phyloP scores from a whole-genome alignment of 1,140 invertebrate genomes.

The Bradynema listronoti region DNA sequence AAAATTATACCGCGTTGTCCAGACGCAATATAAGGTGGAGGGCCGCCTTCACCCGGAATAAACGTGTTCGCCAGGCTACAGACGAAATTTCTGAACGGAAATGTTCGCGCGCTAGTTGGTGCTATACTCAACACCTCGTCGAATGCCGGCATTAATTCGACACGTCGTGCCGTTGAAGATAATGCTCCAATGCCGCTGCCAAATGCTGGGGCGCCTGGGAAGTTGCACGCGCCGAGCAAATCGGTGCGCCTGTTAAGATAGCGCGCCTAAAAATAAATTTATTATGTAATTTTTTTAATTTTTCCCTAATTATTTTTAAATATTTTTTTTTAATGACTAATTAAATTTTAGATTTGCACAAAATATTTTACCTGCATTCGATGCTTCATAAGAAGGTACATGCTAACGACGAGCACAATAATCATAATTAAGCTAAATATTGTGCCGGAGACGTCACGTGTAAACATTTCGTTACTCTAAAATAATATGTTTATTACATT shows the following conservation, averaged over 20 bases:
- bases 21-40: constrained; percentile 46
- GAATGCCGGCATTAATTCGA: constrained; percentile 28
- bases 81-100: constrained; percentile 2
- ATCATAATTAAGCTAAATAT: constrained; percentile 57
- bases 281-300: no score
- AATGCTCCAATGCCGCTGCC: constrained; percentile 12
- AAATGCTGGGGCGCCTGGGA: constrained; percentile 15
- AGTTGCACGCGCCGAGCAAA: constrained; percentile 41
- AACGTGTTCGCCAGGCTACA: neutral
- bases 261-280: constrained; percentile 33
- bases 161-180: constrained; percentile 38
- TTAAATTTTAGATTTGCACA: neutral
- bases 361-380: constrained; percentile 50
- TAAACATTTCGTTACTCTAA: constrained; percentile 49
- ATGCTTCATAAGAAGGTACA: constrained; percentile 57
- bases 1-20: constrained; percentile 28
- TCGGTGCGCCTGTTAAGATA: constrained; percentile 42
- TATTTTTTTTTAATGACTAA: neutral
- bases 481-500: constrained; percentile 5
- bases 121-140: neutral
- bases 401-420: constrained; percentile 46
- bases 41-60: constrained; percentile 32
- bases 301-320: neutral
- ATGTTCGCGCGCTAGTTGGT: neutral
- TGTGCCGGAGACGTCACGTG: constrained; percentile 53